These are phyloP conservation scores for Eupithecia abbreviata DNA, from an alignment of 2,888 invertebrate species.

Conservation along the genomic window DNA sequence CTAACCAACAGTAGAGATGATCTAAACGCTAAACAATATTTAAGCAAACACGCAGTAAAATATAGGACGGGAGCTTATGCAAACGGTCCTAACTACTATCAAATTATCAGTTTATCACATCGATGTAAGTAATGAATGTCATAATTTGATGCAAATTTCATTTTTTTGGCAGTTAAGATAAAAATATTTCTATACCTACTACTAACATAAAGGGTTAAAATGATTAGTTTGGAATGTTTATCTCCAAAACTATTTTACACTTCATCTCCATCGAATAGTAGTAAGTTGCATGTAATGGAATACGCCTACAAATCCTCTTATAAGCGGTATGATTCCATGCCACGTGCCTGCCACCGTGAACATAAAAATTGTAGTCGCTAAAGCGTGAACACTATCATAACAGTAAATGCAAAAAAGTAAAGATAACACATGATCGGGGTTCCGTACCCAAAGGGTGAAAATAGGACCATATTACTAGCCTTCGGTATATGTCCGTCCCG, in stretches of 20 bases:
- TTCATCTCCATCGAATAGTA: not conserved
- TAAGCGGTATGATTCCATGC: not conserved
- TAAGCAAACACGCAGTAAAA: not conserved
- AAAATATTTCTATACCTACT: not conserved
- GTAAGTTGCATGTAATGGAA: not conserved
- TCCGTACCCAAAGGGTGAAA: too few species aligned
- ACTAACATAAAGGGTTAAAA: not conserved
- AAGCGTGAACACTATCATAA: slow-evolving; percentile 1
- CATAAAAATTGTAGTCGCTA: not conserved
- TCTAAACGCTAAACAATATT: not conserved
- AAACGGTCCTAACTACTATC: not conserved
- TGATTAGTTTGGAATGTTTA: not conserved
- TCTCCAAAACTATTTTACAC: not conserved
- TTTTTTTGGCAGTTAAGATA: not conserved
- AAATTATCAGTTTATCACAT: not conserved
- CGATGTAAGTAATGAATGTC: not conserved
- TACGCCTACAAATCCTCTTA: not conserved
- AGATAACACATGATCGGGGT: not conserved
- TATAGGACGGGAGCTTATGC: not conserved
- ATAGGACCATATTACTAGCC: too few species aligned
- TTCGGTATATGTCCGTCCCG: too few species aligned
- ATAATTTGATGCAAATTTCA: not conserved
- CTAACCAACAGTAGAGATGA: not conserved
- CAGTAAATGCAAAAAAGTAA: slow-evolving; percentile 8
- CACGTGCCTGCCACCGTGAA: slow-evolving; percentile 7